Conservation (phyloP, 2,888 invertebrate genomes). For the Chromoteleia sp. region DNA sequence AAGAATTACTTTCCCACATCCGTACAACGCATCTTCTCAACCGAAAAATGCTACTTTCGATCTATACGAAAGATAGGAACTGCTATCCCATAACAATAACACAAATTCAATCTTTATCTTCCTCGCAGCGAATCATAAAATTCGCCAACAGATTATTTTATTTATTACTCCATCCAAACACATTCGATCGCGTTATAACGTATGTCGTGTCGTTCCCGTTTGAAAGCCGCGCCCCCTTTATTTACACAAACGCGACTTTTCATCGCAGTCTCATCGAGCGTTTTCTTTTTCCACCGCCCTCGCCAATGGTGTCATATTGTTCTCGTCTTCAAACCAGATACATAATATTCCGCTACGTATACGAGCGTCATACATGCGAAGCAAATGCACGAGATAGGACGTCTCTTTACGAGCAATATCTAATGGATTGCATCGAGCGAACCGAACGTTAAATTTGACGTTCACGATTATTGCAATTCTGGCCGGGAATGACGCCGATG, state of each 20-base stretch:
- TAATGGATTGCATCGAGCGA: conserved; percentile 84
- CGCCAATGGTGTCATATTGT: conserved; percentile 52
- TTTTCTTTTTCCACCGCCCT: conserved; percentile 48
- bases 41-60: conserved; percentile 34
- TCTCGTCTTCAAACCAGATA: conserved; percentile 61
- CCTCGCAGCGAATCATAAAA: conserved; percentile 48
- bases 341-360: conserved; percentile 53
- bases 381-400: conserved; percentile 78
- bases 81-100: conserved; percentile 58
- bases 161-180: conserved; percentile 46
- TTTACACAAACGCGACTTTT: conserved; percentile 60
- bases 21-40: conserved; percentile 12
- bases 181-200: conserved; percentile 59
- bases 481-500: too few species aligned
- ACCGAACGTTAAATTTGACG: conserved; percentile 84
- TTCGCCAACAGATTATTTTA: conserved; percentile 61
- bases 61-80: conserved; percentile 39
- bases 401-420: conserved; percentile 84
- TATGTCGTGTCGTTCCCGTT: conserved; percentile 32
- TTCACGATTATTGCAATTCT: conserved; percentile 83
- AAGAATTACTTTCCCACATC: conserved; percentile 14
- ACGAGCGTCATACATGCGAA: conserved; percentile 47
- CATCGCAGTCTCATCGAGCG: conserved; percentile 32
- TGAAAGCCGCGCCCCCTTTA: conserved; percentile 49
- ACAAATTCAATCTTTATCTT: conserved; percentile 63